Percentiles rank a stretch among this genome's conserved stretches.
These are phyloP conservation scores for Papilio elwesi DNA, from an alignment of 2,888 invertebrate species.

Conservation along the genomic window DNA sequence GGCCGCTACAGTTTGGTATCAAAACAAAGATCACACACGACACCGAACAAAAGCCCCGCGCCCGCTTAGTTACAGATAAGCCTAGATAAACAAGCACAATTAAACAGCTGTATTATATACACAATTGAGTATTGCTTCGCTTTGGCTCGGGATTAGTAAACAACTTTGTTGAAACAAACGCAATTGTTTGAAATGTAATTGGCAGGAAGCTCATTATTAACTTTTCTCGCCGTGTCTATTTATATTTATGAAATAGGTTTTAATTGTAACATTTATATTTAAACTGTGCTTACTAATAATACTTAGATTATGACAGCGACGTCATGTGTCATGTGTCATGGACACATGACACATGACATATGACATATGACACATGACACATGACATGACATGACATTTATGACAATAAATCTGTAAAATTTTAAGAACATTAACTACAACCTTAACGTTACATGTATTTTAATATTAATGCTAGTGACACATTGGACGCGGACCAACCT, in stretches of 20 bases:
- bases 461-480: too few relatives aligned
- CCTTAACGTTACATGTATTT: too few relatives aligned
- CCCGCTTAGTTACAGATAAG: conserved; percentile 21
- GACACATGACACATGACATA: too few relatives aligned
- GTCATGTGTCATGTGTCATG: too few relatives aligned
- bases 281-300: background rate
- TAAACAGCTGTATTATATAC: conserved; percentile 11
- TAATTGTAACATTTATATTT: background rate
- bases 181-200: conserved; percentile 12
- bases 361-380: too few relatives aligned
- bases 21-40: conserved; percentile 17
- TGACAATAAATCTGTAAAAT: too few relatives aligned
- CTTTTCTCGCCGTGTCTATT: background rate
- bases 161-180: conserved; percentile 16
- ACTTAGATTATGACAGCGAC: too few relatives aligned
- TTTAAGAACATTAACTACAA: too few relatives aligned
- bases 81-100: conserved; percentile 18
- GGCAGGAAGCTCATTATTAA: background rate
- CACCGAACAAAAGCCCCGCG: conserved; percentile 17
- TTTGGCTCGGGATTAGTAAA: background rate
- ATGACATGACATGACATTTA: too few relatives aligned
- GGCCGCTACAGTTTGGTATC: conserved; percentile 4
- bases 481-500: too few relatives aligned
- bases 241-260: background rate
- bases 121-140: conserved; percentile 1